Evolutionary conservation across 1,140 invertebrate species (phyloP).

Genomic region (Microplitis mediator): DNA sequence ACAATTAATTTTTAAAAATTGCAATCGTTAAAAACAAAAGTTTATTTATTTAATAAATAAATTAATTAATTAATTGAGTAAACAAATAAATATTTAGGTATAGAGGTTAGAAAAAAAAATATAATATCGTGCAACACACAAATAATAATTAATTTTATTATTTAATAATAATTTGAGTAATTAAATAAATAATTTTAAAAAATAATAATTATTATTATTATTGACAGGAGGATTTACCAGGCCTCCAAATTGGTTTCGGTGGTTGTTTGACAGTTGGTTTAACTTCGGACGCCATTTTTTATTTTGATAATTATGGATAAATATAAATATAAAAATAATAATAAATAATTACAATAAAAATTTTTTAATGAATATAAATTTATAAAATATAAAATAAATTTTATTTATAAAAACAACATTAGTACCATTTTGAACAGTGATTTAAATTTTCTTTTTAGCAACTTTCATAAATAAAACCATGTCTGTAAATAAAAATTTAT

Average conservation of each 20-base stretch:
- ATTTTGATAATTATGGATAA: neutral
- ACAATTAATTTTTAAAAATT: neutral
- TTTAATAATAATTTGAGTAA: too few relatives aligned
- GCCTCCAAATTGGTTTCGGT: slow-evolving; percentile 49
- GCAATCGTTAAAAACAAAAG: neutral
- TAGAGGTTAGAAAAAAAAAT: too few relatives aligned
- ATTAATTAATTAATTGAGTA: neutral
- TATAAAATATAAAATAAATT: neutral
- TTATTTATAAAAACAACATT: neutral
- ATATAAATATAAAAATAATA: too few relatives aligned
- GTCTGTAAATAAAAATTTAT: slow-evolving; percentile 61
- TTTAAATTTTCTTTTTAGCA: slow-evolving; percentile 66
- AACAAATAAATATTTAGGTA: neutral
- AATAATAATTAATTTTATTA: too few relatives aligned
- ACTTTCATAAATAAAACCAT: slow-evolving; percentile 85
- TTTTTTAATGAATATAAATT: neutral
- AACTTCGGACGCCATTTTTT: slow-evolving; percentile 3
- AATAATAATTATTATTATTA: slow-evolving; percentile 5
- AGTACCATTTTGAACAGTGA: neutral
- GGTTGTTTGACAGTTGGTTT: slow-evolving; percentile 28
- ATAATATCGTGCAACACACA: too few relatives aligned
- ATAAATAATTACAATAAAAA: too few relatives aligned
- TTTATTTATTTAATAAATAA: slow-evolving; percentile 22
- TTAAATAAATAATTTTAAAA: neutral
- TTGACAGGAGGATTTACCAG: slow-evolving; percentile 42